Evolutionary conservation across 1,140 invertebrate species (phyloP).

Genomic region (Anastrepha obliqua): DNA sequence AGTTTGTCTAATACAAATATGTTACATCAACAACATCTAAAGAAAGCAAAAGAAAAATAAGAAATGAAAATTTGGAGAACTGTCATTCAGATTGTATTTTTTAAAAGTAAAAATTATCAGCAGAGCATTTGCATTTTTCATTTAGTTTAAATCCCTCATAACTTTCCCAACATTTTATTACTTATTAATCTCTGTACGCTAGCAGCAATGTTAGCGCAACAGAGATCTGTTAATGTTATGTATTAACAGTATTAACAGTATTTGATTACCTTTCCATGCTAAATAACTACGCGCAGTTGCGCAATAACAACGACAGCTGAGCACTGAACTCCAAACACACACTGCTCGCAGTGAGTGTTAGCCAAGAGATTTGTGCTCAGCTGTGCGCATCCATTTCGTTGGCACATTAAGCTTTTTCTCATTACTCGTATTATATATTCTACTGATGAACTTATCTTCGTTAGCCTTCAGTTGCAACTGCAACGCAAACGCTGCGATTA

Average conservation of each 20-base stretch:
- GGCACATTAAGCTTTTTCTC: not conserved
- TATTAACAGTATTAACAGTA: not conserved
- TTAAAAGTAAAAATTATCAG: too few species aligned
- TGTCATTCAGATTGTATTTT: too few species aligned
- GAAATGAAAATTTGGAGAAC: too few species aligned
- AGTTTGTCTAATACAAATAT: too few species aligned
- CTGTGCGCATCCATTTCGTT: not conserved
- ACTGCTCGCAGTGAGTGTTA: not conserved
- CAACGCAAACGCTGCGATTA: slow-evolving; percentile 13
- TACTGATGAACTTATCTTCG: slow-evolving; percentile 13
- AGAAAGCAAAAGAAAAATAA: too few species aligned
- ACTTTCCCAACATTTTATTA: too few species aligned
- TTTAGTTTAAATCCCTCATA: too few species aligned
- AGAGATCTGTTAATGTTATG: not conserved
- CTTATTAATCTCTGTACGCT: too few species aligned
- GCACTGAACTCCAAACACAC: not conserved
- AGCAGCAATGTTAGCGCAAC: not conserved
- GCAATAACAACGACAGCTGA: not conserved
- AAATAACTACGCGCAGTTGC: slow-evolving; percentile 42
- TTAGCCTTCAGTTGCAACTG: slow-evolving; percentile 7
- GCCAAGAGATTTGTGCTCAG: not conserved
- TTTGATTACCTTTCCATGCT: not conserved
- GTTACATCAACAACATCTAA: too few species aligned
- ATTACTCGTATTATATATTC: not conserved
- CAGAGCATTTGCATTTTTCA: too few species aligned